Base-by-base conservation (phyloP, 2,113 vertebrate genomes). In the Cavia aperea region DNA sequence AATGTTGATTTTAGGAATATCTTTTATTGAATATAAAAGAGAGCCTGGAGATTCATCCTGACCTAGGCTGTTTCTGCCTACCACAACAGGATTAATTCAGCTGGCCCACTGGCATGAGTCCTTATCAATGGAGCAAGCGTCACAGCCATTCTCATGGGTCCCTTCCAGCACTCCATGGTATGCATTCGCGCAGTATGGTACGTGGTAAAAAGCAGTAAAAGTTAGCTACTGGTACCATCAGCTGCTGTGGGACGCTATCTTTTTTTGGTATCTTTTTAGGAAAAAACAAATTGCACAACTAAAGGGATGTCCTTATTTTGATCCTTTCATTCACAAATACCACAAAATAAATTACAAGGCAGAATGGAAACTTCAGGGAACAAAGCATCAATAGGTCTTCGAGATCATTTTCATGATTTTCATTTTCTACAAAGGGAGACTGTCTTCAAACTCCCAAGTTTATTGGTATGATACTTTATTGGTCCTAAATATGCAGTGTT, bases 401-500 rank as follows among this genome's bases (percentile, higher is more conserved):
- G 10, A 16, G 63, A 13, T 68, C 58, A 81, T 24, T 39, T 81
- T 60, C 39, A 51, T 49, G 73, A 89, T 65, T 81, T 60, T 78
- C 33, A 70, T 18, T 46, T 86, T 95, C 89, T 89, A n/a, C 51
- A 77, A 92, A 93, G 24, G 46, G 39, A 68, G 81, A 24, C 70
- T 86, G 7, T 79, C 58, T 91, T 77, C 60, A 89, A 92, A 88
- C 13, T 77, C 89, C 33, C 21, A 65, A 62, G 49, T 77, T 86
- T 51, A 54, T 77, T 70, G 70, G 54, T 58, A 77, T 1, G 75
- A 12, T 49, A 65, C 91, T 82, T 90, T n/a, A 62, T 89, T 94
- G 68, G 92, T 78, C 31, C 86, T 91, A 66, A 70, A 81, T 49
- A 90, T 92, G 66, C 75, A 83, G 63, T 84, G 29, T 23, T 86